These are phyloP conservation scores for Eupithecia tripunctaria DNA, from an alignment of 2,888 invertebrate species.

Conservation along the genomic window DNA sequence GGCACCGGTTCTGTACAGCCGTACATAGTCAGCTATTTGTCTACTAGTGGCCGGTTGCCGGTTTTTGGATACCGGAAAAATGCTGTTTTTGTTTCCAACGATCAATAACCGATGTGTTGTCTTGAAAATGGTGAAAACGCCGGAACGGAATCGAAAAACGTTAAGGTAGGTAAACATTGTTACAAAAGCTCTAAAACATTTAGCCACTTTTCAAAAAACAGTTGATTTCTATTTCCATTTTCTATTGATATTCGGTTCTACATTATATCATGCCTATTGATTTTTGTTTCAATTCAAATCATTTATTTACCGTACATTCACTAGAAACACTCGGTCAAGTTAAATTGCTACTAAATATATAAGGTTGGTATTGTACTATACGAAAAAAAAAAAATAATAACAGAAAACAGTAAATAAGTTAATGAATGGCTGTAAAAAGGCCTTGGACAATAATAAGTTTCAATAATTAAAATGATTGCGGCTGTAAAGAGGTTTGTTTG, in stretches of 20 bases:
- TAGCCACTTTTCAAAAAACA: not conserved
- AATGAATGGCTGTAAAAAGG: too few relatives aligned
- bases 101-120: not conserved
- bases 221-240: not conserved
- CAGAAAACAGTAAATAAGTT: too few relatives aligned
- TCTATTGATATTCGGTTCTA: not conserved
- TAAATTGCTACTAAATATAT: too few relatives aligned
- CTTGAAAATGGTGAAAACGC: not conserved
- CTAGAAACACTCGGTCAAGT: too few relatives aligned
- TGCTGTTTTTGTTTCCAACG: not conserved
- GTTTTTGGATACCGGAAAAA: not conserved
- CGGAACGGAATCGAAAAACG: not conserved
- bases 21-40: conserved; percentile 6
- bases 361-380: too few relatives aligned
- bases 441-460: too few relatives aligned
- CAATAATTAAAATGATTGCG: too few relatives aligned
- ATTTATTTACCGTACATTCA: too few relatives aligned
- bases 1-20: conserved; percentile 46
- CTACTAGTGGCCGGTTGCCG: not conserved
- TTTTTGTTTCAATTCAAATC: too few relatives aligned
- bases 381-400: too few relatives aligned
- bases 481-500: too few relatives aligned
- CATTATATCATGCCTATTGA: not conserved
- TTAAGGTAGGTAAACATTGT: not conserved
- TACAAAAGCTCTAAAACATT: too few relatives aligned